phyloP scores from a whole-genome alignment of 2,797 vertebrate genomes.

The Linurgus olivaceus region DNA sequence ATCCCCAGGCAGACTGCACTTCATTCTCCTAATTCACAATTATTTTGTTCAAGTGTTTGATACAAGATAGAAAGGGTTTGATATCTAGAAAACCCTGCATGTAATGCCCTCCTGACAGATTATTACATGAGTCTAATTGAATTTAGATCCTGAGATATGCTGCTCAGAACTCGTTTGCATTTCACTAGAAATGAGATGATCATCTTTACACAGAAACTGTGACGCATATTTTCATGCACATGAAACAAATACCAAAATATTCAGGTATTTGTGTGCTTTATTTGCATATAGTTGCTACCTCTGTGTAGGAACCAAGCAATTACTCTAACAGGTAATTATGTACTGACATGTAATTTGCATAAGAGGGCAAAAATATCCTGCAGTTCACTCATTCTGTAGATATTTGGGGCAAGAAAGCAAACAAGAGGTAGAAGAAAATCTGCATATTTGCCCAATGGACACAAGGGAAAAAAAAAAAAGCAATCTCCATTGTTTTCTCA shows the following conservation, averaged over 20 bases:
- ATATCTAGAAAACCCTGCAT: slow-evolving; percentile 18
- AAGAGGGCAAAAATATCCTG: neutral
- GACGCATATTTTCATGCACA: slow-evolving; percentile 36
- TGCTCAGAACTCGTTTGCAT: slow-evolving; percentile 44
- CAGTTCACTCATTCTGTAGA: slow-evolving; percentile 10
- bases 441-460: neutral
- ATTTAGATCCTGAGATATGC: slow-evolving; percentile 55
- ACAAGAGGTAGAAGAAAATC: neutral
- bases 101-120: slow-evolving; percentile 15
- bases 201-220: slow-evolving; percentile 57
- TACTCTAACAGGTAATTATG: slow-evolving; percentile 36
- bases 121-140: slow-evolving; percentile 14
- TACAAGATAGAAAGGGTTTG: slow-evolving; percentile 20
- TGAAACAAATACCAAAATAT: slow-evolving; percentile 57
- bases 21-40: slow-evolving; percentile 1
- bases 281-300: slow-evolving; percentile 62
- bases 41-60: slow-evolving; percentile 14
- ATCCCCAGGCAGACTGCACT: neutral
- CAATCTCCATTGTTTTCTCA: neutral
- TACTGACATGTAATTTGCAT: slow-evolving; percentile 17
- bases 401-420: slow-evolving; percentile 15
- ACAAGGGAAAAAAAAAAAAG: neutral
- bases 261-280: slow-evolving; percentile 45
- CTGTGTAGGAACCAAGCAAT: slow-evolving; percentile 10
- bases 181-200: slow-evolving; percentile 51